These are phyloP conservation scores for Heliocidaris erythrogramma DNA, from an alignment of 35 echinoderm and acorn worm genomes.

Conservation along the genomic window DNA sequence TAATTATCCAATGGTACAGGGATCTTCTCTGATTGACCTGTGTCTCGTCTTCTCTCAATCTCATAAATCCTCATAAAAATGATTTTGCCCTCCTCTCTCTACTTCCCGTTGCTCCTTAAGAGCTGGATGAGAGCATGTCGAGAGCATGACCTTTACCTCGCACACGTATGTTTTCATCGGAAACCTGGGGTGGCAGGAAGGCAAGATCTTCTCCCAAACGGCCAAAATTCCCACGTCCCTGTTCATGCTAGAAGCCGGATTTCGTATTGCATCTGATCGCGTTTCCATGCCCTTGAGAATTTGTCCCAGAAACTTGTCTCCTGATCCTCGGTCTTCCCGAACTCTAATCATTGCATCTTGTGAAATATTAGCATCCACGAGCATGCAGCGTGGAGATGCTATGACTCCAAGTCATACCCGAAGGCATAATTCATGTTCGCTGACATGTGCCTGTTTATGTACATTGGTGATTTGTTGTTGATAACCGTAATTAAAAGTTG, in stretches of 20 bases:
- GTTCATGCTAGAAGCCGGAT: constrained; percentile 19
- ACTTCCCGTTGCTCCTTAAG: neutral
- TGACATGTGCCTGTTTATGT: neutral
- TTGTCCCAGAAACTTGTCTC: constrained; percentile 6
- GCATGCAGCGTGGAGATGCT: neutral
- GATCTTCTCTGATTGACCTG: neutral
- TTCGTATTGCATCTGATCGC: constrained; percentile 14
- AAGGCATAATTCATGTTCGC: neutral
- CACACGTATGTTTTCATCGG: neutral
- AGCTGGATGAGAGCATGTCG: neutral
- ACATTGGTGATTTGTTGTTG: neutral
- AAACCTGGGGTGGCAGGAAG: constrained; percentile 4
- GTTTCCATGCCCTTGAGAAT: constrained; percentile 33
- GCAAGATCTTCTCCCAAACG: constrained; percentile 8
- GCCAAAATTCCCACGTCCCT: neutral
- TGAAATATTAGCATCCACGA: constrained; percentile 11
- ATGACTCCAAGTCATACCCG: neutral
- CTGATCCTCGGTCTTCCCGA: neutral
- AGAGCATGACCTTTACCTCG: neutral
- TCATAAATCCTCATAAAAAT: neutral
- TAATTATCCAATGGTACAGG: neutral
- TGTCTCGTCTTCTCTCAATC: neutral
- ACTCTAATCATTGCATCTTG: constrained; percentile 1
- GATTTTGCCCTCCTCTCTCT: neutral
- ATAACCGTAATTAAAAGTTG: neutral